Conservation (phyloP, 2,113 vertebrate genomes). For the Alouatta palliata region DNA sequence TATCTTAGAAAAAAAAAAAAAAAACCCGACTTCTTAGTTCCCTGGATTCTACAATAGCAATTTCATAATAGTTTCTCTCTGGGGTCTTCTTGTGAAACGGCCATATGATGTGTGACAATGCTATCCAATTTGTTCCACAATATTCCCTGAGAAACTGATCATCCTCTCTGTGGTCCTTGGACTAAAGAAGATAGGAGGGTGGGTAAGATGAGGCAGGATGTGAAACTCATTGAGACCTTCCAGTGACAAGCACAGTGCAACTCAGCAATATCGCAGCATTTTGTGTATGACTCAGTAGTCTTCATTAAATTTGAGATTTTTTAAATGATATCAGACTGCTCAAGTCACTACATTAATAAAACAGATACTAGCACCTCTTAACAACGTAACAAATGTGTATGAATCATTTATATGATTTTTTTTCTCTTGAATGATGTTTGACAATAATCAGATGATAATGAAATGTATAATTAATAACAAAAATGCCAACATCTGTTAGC, state of each 20-base stretch:
- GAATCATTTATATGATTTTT: conserved; percentile 83
- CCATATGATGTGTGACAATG: no score
- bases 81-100: not conserved
- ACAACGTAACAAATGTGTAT: conserved; percentile 77
- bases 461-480: conserved; percentile 91
- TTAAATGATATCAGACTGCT: conserved; percentile 74
- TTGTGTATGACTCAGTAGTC: not conserved
- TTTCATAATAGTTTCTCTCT: not conserved
- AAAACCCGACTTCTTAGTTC: not conserved
- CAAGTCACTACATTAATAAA: conserved; percentile 79
- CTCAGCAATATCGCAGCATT: conserved; percentile 2
- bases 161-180: not conserved
- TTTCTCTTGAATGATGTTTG: conserved; percentile 86
- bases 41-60: not conserved
- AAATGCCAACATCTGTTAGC: conserved; percentile 91
- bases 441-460: conserved; percentile 90
- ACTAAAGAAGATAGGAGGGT: not conserved
- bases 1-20: not conserved
- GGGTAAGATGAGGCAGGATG: not conserved
- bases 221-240: not conserved
- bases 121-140: not conserved
- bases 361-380: conserved; percentile 69
- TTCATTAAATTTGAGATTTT: conserved; percentile 66
- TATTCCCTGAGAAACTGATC: not conserved
- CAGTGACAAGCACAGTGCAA: not conserved